Conservation (phyloP, 2,888 invertebrate species). For the Melipona beecheii region DNA sequence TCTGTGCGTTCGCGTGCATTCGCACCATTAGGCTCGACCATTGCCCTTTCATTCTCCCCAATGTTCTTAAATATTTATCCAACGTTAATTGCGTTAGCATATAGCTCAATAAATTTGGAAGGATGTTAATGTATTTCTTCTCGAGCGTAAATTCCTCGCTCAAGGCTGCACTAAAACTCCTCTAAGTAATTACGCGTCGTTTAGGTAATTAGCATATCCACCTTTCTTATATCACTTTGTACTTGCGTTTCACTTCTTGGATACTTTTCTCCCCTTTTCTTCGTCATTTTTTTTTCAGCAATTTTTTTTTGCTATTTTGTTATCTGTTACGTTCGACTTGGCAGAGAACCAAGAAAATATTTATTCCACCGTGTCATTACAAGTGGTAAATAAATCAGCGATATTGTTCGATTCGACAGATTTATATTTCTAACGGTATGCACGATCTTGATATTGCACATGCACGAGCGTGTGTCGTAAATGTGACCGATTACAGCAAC, state of each 20-base stretch:
- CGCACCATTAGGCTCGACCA: slow-evolving; percentile 6
- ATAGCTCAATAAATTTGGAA: slow-evolving; percentile 28
- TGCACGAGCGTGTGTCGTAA: slow-evolving; percentile 40
- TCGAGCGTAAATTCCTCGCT: not conserved
- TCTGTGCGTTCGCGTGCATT: slow-evolving; percentile 36
- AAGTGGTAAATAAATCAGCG: no score
- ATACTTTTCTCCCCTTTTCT: not conserved
- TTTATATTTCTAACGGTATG: no score
- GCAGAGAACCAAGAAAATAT: no score
- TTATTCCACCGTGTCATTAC: no score
- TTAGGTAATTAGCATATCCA: slow-evolving; percentile 16
- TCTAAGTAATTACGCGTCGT: slow-evolving; percentile 2
- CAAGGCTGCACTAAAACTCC: not conserved
- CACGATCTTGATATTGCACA: not conserved
- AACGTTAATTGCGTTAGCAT: slow-evolving; percentile 33
- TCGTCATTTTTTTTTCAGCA: no score
- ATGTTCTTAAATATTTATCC: slow-evolving; percentile 26
- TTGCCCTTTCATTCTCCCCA: not conserved
- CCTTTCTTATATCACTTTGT: slow-evolving; percentile 23
- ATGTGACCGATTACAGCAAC: slow-evolving; percentile 26
- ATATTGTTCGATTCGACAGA: no score
- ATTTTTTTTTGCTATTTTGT: not conserved
- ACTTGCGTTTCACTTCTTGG: slow-evolving; percentile 20
- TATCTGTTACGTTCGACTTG: no score
- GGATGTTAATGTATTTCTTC: slow-evolving; percentile 7